A percentile compares a stretch with the other conserved stretches of the same genome.
Conservation (phyloP, 2,797 vertebrate species). For the Phoebastria nigripes region DNA sequence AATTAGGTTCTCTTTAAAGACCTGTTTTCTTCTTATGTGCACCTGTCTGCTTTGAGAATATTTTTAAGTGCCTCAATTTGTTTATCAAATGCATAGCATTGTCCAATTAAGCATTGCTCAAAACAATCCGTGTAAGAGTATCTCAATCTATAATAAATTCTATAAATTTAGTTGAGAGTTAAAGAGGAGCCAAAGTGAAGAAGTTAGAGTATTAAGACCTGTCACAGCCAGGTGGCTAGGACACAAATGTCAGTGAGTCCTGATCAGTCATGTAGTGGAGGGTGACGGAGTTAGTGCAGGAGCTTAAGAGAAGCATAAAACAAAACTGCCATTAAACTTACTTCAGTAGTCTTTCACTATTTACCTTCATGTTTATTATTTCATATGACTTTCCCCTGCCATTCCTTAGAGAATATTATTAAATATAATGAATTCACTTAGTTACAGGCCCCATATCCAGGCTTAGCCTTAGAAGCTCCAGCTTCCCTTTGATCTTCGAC, state of each 20-base stretch:
- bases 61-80: neutral
- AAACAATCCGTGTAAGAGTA: neutral
- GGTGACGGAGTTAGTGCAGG: neutral
- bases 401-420: slow-evolving; percentile 71
- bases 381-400: slow-evolving; percentile 45
- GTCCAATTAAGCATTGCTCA: neutral
- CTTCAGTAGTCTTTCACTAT: slow-evolving; percentile 55
- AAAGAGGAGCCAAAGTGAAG: neutral
- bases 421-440: slow-evolving; percentile 77
- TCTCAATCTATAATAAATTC: neutral
- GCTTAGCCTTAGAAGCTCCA: slow-evolving; percentile 70
- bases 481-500: slow-evolving; percentile 71
- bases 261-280: neutral
- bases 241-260: neutral
- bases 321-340: slow-evolving; percentile 52
- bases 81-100: neutral
- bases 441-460: slow-evolving; percentile 67
- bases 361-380: slow-evolving; percentile 69
- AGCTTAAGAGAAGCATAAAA: neutral
- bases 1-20: slow-evolving; percentile 17
- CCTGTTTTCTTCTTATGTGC: neutral
- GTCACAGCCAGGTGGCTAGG: neutral
- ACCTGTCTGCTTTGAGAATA: neutral
- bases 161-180: neutral
- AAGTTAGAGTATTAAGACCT: neutral